phyloP scores from a whole-genome alignment of 1,140 invertebrate species.

The Dendroctonus valens region DNA sequence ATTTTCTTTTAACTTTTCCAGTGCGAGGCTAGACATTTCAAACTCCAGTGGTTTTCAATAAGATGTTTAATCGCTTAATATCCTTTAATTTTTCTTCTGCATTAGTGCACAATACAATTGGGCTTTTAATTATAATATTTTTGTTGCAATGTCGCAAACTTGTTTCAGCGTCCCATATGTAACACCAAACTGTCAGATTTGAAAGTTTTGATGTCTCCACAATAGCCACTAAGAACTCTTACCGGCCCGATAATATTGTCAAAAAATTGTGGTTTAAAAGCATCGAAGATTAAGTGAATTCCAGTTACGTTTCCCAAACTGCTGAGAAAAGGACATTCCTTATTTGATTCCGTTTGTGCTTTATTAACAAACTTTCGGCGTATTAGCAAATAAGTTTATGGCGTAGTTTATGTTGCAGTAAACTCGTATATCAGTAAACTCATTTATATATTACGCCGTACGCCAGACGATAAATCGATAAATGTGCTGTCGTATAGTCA shows the following conservation, averaged over 20 bases:
- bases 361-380: slow-evolving; percentile 34
- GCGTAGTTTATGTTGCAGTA: too few relatives aligned
- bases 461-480: too few relatives aligned
- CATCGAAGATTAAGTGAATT: slow-evolving; percentile 10
- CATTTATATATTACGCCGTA: too few relatives aligned
- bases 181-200: slow-evolving; percentile 34
- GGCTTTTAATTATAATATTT: too few relatives aligned
- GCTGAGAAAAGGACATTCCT: slow-evolving; percentile 28
- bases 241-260: slow-evolving; percentile 32
- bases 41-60: too few relatives aligned
- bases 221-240: slow-evolving; percentile 34
- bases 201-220: slow-evolving; percentile 24
- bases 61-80: too few relatives aligned
- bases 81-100: too few relatives aligned
- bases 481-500: too few relatives aligned
- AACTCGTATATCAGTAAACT: too few relatives aligned
- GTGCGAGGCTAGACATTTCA: too few relatives aligned
- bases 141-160: slow-evolving; percentile 31
- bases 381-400: slow-evolving; percentile 35
- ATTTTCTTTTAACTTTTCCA: too few relatives aligned
- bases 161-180: slow-evolving; percentile 32
- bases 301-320: slow-evolving; percentile 12
- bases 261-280: slow-evolving; percentile 35
- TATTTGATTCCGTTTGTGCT: slow-evolving; percentile 38
- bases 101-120: too few relatives aligned